These are phyloP conservation scores for Eulemur rubriventer DNA, from an alignment of 2,797 vertebrate genomes.

Conservation along the genomic window DNA sequence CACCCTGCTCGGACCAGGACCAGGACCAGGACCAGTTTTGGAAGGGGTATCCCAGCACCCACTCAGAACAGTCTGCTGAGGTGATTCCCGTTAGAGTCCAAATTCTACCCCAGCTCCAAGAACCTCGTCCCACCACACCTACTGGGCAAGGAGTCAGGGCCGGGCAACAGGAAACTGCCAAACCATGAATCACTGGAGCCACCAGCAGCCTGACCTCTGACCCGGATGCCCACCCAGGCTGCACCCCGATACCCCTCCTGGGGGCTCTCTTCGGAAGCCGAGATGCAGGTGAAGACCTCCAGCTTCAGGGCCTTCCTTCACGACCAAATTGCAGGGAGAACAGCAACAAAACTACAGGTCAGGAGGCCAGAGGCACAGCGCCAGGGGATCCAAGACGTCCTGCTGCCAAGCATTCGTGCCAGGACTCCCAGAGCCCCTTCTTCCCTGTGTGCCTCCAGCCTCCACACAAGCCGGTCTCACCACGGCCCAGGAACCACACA, in stretches of 20 bases:
- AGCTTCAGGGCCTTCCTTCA: not conserved
- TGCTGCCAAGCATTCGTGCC: not conserved
- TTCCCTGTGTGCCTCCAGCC: too few species aligned
- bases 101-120: not conserved
- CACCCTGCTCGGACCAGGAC: too few species aligned
- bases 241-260: not conserved
- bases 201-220: accelerated
- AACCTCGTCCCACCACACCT: not conserved
- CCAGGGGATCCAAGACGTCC: not conserved
- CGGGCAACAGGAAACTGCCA: not conserved
- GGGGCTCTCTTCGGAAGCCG: not conserved
- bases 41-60: not conserved
- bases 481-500: accelerated
- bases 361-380: not conserved
- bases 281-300: not conserved
- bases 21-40: too few species aligned
- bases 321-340: too few species aligned
- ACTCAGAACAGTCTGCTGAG: accelerated
- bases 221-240: not conserved
- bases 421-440: not conserved
- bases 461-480: not conserved
- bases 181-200: not conserved
- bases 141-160: not conserved
- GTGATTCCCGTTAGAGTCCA: accelerated
- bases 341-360: not conserved